These are phyloP conservation scores for Dexiosoma caninum DNA, from an alignment of 2,888 invertebrate genomes.

Conservation along the genomic window DNA sequence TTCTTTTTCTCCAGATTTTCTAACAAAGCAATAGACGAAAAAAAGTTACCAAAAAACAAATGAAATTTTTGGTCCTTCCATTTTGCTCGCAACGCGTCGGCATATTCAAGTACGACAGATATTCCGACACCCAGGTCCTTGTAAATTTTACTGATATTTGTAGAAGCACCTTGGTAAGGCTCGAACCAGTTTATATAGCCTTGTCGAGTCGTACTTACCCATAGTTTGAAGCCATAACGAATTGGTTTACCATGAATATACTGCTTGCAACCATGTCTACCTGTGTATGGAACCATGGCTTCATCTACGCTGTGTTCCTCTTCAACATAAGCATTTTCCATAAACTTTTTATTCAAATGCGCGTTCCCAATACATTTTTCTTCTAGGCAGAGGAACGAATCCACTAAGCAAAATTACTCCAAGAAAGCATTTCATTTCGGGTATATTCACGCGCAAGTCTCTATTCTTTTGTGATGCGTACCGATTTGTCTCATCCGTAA, in stretches of 20 bases:
- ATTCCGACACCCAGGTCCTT: too few relatives aligned
- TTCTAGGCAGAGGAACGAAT: slow-evolving; percentile 2
- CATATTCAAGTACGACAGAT: too few relatives aligned
- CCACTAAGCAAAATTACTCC: not conserved
- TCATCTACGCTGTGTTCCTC: not conserved
- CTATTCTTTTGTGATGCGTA: slow-evolving; percentile 45
- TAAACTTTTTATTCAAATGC: not conserved
- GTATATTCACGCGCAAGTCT: not conserved
- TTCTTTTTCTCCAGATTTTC: too few relatives aligned
- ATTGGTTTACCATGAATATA: not conserved
- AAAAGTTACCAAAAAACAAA: not conserved
- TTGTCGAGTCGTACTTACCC: not conserved
- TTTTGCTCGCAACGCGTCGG: too few relatives aligned
- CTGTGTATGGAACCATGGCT: not conserved
- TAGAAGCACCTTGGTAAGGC: not conserved
- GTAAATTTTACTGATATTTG: too few relatives aligned
- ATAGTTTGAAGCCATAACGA: not conserved
- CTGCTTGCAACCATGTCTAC: not conserved
- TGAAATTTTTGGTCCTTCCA: not conserved
- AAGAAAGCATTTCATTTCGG: not conserved
- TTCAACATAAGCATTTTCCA: not conserved
- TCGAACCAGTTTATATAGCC: not conserved
- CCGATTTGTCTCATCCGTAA: slow-evolving; percentile 34
- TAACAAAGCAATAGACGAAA: too few relatives aligned
- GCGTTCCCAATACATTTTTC: slow-evolving; percentile 23